A percentile compares a stretch with the other conserved stretches of the same genome.
Conservation (phyloP, 2,113 vertebrate species). For the Rhombomys opimus region DNA sequence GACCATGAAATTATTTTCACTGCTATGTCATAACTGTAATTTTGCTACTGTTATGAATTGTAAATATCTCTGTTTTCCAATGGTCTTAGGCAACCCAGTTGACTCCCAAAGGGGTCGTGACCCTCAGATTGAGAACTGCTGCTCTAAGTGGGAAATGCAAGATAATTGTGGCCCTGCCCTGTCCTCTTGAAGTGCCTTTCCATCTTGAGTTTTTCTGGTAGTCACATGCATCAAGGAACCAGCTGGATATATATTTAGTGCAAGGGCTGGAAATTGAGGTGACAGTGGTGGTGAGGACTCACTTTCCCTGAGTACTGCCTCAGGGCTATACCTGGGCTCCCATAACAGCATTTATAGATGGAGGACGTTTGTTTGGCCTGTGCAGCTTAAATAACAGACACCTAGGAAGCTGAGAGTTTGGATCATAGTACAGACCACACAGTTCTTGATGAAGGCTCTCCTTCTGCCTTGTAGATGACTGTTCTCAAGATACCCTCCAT, state of each 20-base stretch:
- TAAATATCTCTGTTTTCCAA: background rate
- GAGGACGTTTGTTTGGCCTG: background rate
- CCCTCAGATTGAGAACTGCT: background rate
- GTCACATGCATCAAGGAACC: background rate
- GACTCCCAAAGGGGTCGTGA: background rate
- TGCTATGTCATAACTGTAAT: background rate
- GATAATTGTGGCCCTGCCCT: background rate
- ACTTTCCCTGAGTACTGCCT: background rate
- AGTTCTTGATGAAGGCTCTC: background rate
- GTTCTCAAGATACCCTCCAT: background rate
- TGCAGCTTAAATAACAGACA: background rate
- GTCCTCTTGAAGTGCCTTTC: background rate
- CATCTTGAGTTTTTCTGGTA: background rate
- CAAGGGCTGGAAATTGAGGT: background rate
- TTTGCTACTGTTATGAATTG: background rate
- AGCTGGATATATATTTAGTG: background rate
- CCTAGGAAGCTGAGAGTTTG: background rate
- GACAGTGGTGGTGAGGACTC: background rate
- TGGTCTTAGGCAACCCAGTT: background rate
- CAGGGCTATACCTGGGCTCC: background rate
- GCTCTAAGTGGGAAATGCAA: background rate
- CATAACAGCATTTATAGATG: background rate
- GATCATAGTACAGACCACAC: background rate
- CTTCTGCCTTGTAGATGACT: background rate
- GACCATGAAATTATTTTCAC: background rate